These are phyloP conservation scores for Anolis apletophallus DNA, from an alignment of 2,797 vertebrate genomes.

Conservation along the genomic window DNA sequence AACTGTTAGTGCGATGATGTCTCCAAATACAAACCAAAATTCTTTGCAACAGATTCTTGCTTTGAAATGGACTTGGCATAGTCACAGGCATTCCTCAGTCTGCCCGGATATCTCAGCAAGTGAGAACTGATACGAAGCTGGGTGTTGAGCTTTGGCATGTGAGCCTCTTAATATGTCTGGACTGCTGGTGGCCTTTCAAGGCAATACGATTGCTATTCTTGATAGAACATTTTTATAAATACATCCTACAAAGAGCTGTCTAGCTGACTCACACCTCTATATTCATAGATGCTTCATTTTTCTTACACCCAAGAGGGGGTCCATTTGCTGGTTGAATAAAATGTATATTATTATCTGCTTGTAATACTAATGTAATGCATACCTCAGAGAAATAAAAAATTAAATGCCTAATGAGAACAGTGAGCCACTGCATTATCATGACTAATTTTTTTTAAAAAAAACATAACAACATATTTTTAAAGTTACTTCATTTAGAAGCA, in stretches of 20 bases:
- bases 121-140: background rate
- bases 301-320: background rate
- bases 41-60: background rate
- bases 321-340: background rate
- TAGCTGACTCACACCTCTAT: background rate
- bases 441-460: background rate
- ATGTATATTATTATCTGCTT: background rate
- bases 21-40: no score
- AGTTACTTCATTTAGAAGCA: background rate
- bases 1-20: no score
- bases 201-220: background rate
- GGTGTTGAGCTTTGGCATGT: background rate
- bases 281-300: background rate
- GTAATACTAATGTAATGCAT: background rate
- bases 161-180: background rate
- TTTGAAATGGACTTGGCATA: background rate
- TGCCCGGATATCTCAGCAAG: background rate
- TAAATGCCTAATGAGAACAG: slow-evolving; percentile 5
- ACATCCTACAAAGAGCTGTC: background rate
- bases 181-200: background rate
- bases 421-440: background rate
- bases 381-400: slow-evolving; percentile 3
- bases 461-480: no score
- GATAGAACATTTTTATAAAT: background rate
- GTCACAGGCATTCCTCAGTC: background rate